These are phyloP conservation scores for Xiphias gladius DNA, from an alignment of 2,113 vertebrate genomes.

Conservation along the genomic window DNA sequence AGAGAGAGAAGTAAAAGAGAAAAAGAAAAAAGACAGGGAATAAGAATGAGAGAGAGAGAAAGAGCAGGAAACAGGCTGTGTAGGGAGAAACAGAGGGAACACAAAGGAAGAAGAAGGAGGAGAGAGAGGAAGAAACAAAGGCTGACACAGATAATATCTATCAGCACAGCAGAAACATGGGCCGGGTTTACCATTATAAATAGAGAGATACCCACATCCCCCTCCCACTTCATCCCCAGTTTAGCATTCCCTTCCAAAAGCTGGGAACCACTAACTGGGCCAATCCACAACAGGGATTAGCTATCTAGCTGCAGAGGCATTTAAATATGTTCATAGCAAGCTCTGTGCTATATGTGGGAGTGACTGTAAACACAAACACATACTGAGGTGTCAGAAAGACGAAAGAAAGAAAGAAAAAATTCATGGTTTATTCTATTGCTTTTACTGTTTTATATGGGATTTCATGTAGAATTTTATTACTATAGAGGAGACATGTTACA, in stretches of 20 bases:
- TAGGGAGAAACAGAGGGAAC: constrained; percentile 53
- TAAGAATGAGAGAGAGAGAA: constrained; percentile 32
- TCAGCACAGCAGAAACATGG: constrained; percentile 70
- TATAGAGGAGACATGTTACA: constrained; percentile 17
- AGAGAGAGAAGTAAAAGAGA: constrained; percentile 16
- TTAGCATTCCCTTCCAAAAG: constrained; percentile 72
- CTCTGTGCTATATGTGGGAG: constrained; percentile 66
- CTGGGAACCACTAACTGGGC: constrained; percentile 79
- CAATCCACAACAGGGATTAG: constrained; percentile 83
- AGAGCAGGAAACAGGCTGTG: constrained; percentile 42
- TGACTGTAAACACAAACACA: constrained; percentile 76
- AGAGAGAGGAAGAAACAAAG: constrained; percentile 75
- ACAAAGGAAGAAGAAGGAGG: constrained; percentile 36
- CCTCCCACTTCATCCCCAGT: constrained; percentile 60
- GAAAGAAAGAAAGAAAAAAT: constrained; percentile 29
- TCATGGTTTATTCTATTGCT: constrained; percentile 25
- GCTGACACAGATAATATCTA: constrained; percentile 82
- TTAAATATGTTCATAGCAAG: constrained; percentile 69
- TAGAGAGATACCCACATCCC: constrained; percentile 61
- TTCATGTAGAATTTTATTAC: constrained; percentile 17
- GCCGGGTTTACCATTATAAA: constrained; percentile 70
- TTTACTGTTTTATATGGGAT: constrained; percentile 27
- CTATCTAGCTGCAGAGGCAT: constrained; percentile 73
- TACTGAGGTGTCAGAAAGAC: constrained; percentile 48
- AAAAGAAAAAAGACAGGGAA: background rate